phyloP scores from a whole-genome alignment of 2,113 vertebrate genomes.

The Atlantisia rogersi region DNA sequence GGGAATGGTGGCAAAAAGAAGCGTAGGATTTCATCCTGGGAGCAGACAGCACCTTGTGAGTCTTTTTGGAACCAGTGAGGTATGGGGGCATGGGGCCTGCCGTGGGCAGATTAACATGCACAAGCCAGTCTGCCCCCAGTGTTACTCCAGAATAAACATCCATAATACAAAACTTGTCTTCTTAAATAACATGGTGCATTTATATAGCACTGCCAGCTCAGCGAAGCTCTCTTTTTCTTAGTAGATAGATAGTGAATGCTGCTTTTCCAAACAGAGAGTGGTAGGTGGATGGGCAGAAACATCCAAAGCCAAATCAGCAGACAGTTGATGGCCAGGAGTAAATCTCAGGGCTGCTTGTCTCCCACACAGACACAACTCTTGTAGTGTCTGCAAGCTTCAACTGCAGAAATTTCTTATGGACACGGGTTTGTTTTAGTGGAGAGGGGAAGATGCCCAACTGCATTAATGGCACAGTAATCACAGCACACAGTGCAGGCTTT shows the following conservation, averaged over 20 bases:
- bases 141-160: not conserved
- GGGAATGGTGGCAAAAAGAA: not conserved
- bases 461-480: constrained; percentile 67
- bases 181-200: not conserved
- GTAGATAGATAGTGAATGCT: not conserved
- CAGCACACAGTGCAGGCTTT: constrained; percentile 55
- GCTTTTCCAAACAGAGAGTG: not conserved
- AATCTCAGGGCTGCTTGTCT: not conserved
- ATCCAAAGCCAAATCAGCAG: not conserved
- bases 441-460: constrained; percentile 4
- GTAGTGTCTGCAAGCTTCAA: not conserved
- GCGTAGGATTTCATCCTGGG: not conserved
- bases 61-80: not conserved
- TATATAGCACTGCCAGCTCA: not conserved
- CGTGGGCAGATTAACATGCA: not conserved
- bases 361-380: not conserved
- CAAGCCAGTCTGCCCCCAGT: not conserved
- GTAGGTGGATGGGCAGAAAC: not conserved
- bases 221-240: not conserved
- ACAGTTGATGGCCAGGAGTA: not conserved
- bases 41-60: not conserved
- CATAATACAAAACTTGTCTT: not conserved
- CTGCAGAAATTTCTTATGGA: not conserved
- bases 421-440: not conserved
- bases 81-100: not conserved